Base-by-base conservation (phyloP, 2,888 invertebrate genomes). In the Drosophila subsilvestris region DNA sequence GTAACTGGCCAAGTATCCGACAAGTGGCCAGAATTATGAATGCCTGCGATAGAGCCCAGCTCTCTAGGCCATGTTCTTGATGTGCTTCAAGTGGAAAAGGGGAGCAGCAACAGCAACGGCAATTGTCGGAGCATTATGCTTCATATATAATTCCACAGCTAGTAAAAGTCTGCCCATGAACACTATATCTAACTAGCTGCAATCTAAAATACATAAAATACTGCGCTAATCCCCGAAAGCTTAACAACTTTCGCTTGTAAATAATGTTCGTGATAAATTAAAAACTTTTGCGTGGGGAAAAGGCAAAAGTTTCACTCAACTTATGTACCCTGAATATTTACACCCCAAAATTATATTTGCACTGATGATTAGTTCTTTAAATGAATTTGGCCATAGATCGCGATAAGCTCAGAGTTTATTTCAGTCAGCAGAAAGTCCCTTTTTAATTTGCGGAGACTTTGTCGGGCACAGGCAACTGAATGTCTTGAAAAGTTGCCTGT, bases 351-450 rank as follows among this genome's bases (percentile, higher is more conserved):
- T 63, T 63, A 59, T 56, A 71, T 54, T 59, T 45, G 62, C 18
- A 48, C 48, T 51, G 55, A 60, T 54, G 57, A 63, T 51, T 48
- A 42, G 57, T 50, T 49, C 32, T n/a, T 32, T 51, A 32, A 80
- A 78, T 73, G 66, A 68, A 50, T 71, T 65, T 43, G 44, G 18
- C 50, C 44, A 47, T 53, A 61, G 78, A 74, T 74, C 47, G 58
- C 54, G 37, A 59, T 77, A 63, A 79, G 53, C 32, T n/a, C 17
- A 53, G 62, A 63, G 53, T 55, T 75, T 44, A 47, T 20, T 4
- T 37, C 6, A 37, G 14, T 14, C 37, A 14, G 37, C 37, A 43
- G 50, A 42, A 54, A n/a, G 18, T 27, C 42, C 29, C 60, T 61
- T 56, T 78, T 74, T 42, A 58, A 62, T 63, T 58, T 63, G 55